Evolutionary conservation across 2,113 vertebrate genomes (phyloP), one percentile per base, ranked within the genome.

Genomic region (Callocephalon fimbriatum): DNA sequence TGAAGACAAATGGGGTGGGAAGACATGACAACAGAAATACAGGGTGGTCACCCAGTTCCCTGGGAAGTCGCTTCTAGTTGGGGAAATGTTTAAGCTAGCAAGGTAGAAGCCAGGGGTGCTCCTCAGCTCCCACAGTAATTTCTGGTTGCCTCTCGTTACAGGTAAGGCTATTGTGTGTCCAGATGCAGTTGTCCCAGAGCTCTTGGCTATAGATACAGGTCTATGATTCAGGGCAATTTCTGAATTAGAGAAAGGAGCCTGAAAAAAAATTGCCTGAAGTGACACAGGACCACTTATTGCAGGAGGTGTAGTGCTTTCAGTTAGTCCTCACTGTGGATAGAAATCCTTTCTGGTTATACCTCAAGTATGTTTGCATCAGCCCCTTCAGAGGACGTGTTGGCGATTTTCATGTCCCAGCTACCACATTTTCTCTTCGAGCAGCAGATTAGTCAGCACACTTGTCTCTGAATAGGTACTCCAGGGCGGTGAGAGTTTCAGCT

Each of bases 401-500:
- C 88, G 88, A 84, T 91, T 95, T 86, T 73, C 73, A 15, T 81
- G 88, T 80, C 63, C 75, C 35, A 66, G 63, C 86, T 92, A 68
- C 23, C 61, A 56, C 44, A 40, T 72, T 62, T 80, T 86, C 47
- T 42, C 47, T 92, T 54, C 72, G 65, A 88, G 88, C 75, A 88
- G 53, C 54, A 80, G 65, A 88, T 93, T 50, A 78, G 40, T 90
- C 66, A 25, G 58, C 63, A 37, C 29, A 70, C 72, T 92, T 61
- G 26, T 53, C 72, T 76, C 71, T 95, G 75, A 95, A 83, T 88
- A 95, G 71, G 93, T 80, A 59, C 91, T 95, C 37, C 37, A 66
- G 45, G 40, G 25, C 32, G 48, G n/a, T 8, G 58, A 75, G 77
- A 71, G 48, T 63, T 32, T 88, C 40, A 76, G 53, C 59, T 88